Percentiles rank a stretch among this genome's conserved stretches.
These are phyloP conservation scores for Lepus oiostolus DNA, from an alignment of 2,797 vertebrate species.

Conservation along the genomic window DNA sequence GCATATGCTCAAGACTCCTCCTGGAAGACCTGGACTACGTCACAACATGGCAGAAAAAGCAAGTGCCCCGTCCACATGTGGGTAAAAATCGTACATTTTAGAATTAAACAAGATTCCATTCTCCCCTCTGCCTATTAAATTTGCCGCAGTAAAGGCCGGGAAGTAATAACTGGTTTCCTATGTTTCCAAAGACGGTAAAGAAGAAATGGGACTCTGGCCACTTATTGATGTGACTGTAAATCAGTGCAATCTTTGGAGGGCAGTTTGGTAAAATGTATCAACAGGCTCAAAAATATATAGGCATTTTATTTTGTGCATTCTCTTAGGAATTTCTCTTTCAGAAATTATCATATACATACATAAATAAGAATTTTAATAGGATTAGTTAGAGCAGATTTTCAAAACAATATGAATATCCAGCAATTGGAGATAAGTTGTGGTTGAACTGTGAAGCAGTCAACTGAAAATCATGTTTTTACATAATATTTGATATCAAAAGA, in stretches of 20 bases:
- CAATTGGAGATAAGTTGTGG: not conserved
- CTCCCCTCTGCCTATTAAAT: not conserved
- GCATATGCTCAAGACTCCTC: not conserved
- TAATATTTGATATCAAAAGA: conserved; percentile 24
- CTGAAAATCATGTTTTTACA: conserved; percentile 29
- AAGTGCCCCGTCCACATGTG: not conserved
- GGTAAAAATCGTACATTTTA: not conserved
- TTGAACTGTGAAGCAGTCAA: conserved; percentile 15
- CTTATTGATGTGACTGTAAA: not conserved
- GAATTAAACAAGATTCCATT: not conserved
- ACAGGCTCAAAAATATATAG: no score
- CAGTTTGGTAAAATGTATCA: no score
- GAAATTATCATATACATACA: not conserved
- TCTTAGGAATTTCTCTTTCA: no score
- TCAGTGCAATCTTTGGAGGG: no score
- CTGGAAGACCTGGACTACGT: not conserved
- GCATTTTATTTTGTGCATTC: no score
- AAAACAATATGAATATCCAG: conserved; percentile 47
- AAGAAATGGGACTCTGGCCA: not conserved
- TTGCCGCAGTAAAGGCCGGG: not conserved
- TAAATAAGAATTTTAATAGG: conserved; percentile 30
- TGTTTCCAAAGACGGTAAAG: not conserved
- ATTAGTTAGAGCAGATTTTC: not conserved
- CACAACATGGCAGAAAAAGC: not conserved
- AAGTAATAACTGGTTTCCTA: not conserved